Percentiles rank a stretch among this genome's conserved stretches.
Conservation (phyloP, 2,113 vertebrate species). For the Burhinus oedicnemus region DNA sequence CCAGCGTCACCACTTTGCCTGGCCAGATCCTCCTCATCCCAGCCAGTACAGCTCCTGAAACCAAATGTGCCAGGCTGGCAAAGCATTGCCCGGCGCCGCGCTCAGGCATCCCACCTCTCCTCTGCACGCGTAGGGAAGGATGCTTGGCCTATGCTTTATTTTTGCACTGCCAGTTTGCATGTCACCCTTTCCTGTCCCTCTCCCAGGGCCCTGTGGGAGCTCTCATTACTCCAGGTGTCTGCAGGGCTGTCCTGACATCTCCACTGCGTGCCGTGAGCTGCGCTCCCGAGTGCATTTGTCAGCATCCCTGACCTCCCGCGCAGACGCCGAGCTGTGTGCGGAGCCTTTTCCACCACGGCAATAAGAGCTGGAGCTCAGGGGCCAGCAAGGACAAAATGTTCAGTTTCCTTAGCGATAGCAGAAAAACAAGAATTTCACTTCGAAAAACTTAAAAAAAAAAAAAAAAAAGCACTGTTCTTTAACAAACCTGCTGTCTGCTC, state of each 20-base stretch:
- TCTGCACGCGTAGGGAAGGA: accelerated
- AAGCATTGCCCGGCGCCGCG: accelerated
- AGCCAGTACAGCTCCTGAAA: neutral
- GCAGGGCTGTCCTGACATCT: neutral
- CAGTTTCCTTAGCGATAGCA: constrained; percentile 12
- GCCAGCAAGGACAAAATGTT: constrained; percentile 18
- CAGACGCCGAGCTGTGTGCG: accelerated
- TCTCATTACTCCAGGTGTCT: neutral
- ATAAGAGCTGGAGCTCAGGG: neutral
- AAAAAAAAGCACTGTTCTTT: neutral
- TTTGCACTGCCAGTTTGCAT: neutral
- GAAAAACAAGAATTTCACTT: constrained; percentile 33
- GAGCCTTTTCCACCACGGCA: neutral
- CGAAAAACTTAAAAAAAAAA: neutral
- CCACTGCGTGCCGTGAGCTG: accelerated
- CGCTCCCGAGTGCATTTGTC: neutral
- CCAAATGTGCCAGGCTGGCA: accelerated
- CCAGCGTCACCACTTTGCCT: neutral
- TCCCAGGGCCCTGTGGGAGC: neutral
- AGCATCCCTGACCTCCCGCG: accelerated
- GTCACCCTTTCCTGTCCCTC: neutral
- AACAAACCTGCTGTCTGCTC: constrained; percentile 47
- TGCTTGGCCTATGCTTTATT: neutral
- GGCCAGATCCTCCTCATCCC: neutral
- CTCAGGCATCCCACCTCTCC: neutral